Base-by-base conservation (phyloP, 2,113 vertebrate genomes). In the Sisor rabdophorus region DNA sequence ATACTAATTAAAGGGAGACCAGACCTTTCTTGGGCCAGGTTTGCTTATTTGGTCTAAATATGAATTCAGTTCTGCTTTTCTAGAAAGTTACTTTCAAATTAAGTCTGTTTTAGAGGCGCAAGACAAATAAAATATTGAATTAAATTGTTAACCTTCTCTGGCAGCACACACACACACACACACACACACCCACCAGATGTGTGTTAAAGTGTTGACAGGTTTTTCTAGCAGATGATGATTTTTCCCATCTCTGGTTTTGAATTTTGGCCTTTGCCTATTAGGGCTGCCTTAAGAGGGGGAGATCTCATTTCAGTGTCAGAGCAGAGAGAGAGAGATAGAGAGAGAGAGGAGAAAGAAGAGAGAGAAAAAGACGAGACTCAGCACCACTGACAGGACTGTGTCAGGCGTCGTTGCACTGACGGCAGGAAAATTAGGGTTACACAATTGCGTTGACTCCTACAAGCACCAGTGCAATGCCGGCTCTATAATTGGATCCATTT, bases 401-500 rank as follows among this genome's bases (percentile, higher is more conserved):
- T 87, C 87, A 86, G 79, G 81, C 85, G 84, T 87, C 87, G 86
- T 76, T 86, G 84, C 81, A 70, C 68, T 72, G n/a, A 53, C 81
- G 80, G 79, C 79, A 61, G 83, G 81, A 87, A 88, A 89, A 90
- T 90, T 84, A 88, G 86, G 84, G 85, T 87, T 89, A 87, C 87
- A 89, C 81, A 89, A 90, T 89, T 89, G 87, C 85, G 87, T 75
- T 85, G 79, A 84, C 82, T 84, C 87, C 84, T 83, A 83, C 79
- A 84, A 86, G 79, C 76, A 40, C 81, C 82, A 79, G 86, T 81
- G 81, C 85, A 87, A 90, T 80, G 75, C 80, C 68, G 85, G 22
- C 73, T 81, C 63, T 52, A 56, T 90, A 90, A 91, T 87, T 88
- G 86, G 84, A 88, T 88, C 84, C 85, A 87, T 90, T 89, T 89